These are phyloP conservation scores for Antheraea mylitta DNA, from an alignment of 1,140 invertebrate species.

Conservation along the genomic window DNA sequence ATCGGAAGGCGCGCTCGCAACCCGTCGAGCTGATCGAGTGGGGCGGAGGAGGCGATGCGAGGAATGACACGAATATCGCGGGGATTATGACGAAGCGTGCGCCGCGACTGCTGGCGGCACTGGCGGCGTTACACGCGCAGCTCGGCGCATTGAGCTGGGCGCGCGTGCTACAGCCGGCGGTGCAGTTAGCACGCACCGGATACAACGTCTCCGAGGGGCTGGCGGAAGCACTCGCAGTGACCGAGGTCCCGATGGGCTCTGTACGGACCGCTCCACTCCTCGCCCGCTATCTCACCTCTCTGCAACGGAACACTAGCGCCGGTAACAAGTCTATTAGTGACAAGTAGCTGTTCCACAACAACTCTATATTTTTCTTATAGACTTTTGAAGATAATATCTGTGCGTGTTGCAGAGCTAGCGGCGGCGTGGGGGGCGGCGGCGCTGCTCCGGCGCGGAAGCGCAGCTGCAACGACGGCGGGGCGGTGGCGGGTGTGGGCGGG, in stretches of 20 bases:
- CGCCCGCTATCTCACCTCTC: slow-evolving; percentile 37
- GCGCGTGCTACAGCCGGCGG: slow-evolving; percentile 82
- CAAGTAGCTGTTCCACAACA: too few species aligned
- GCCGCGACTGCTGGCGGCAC: slow-evolving; percentile 46
- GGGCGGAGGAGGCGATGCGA: slow-evolving; percentile 30
- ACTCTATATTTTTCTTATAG: too few species aligned
- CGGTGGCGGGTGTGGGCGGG: slow-evolving; percentile 13
- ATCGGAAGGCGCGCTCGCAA: slow-evolving; percentile 52
- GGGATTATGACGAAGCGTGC: neutral
- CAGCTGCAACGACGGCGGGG: slow-evolving; percentile 23
- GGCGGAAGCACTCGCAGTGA: slow-evolving; percentile 23
- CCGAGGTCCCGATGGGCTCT: slow-evolving; percentile 11
- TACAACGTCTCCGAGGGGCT: slow-evolving; percentile 36
- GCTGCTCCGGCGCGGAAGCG: neutral
- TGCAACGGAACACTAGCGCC: slow-evolving; percentile 46
- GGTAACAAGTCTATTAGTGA: too few species aligned
- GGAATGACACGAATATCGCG: too few species aligned
- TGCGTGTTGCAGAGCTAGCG: slow-evolving; percentile 44
- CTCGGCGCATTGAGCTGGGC: slow-evolving; percentile 84
- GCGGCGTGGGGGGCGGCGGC: slow-evolving; percentile 25
- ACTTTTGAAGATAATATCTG: too few species aligned
- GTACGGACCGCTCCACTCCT: slow-evolving; percentile 22
- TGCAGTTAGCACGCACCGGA: slow-evolving; percentile 75
- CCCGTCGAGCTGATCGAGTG: slow-evolving; percentile 41
- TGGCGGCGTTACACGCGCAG: slow-evolving; percentile 75